Conservation (phyloP, 2,888 invertebrate species). For the Andricus quercusramuli region DNA sequence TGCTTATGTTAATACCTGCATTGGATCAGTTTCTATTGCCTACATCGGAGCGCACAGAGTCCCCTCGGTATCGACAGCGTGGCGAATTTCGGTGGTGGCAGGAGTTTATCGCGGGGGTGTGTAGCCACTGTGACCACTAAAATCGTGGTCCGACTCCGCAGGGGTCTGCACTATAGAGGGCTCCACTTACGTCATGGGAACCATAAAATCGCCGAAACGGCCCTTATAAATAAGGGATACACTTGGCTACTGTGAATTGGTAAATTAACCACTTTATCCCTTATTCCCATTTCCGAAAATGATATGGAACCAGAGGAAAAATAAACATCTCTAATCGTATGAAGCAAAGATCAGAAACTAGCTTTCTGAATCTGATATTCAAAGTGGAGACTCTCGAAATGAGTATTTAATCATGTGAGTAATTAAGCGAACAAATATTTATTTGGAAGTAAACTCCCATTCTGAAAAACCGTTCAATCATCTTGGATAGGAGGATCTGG, state of each 20-base stretch:
- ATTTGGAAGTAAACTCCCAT: neutral
- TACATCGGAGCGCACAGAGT: constrained; percentile 35
- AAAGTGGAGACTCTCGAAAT: neutral
- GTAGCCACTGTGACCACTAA: constrained; percentile 76
- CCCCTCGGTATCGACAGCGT: constrained; percentile 64
- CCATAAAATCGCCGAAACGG: constrained; percentile 65
- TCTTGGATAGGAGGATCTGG: constrained; percentile 4
- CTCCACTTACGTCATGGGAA: constrained; percentile 70
- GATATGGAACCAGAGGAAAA: neutral
- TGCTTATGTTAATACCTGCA: constrained; percentile 75
- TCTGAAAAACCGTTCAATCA: constrained; percentile 23
- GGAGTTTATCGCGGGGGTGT: constrained; percentile 75
- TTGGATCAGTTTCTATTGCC: constrained; percentile 67
- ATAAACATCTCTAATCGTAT: neutral
- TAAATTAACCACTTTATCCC: constrained; percentile 13
- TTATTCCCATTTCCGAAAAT: neutral
- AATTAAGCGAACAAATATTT: constrained; percentile 23
- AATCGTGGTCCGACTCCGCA: constrained; percentile 62
- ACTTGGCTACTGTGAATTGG: neutral
- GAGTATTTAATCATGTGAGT: neutral
- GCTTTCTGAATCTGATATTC: neutral
- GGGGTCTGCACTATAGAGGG: constrained; percentile 41
- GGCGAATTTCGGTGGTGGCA: constrained; percentile 71
- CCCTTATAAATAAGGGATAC: constrained; percentile 41
- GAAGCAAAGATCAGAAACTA: neutral